A percentile compares a stretch with the other conserved stretches of the same genome.
Evolutionary conservation across 2,888 invertebrate species (phyloP).

Genomic region (Calephelis perditalis): DNA sequence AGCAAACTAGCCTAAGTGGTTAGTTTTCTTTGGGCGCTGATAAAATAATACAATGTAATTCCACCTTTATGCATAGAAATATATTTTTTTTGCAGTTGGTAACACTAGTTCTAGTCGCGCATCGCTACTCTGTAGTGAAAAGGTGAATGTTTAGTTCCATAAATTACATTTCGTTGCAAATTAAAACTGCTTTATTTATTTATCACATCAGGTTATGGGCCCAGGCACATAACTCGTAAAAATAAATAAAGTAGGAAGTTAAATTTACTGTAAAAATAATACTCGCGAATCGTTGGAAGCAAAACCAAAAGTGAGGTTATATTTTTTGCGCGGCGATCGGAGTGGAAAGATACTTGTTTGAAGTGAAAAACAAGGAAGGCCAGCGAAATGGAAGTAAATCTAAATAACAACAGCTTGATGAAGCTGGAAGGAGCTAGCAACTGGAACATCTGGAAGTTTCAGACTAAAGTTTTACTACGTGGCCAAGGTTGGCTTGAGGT

Average conservation of each 20-base stretch:
- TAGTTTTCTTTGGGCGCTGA: no score
- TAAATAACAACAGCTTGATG: conserved; percentile 4
- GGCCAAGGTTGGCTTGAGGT: conserved; percentile 28
- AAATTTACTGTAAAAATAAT: background rate
- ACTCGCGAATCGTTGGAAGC: background rate
- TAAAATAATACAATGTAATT: no score
- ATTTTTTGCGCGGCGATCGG: background rate
- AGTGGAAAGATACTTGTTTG: background rate
- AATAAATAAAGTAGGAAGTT: background rate
- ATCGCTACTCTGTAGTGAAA: no score
- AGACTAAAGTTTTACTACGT: conserved; percentile 28
- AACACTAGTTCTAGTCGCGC: no score
- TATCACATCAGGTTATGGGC: no score
- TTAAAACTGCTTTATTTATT: no score
- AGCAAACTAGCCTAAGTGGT: no score
- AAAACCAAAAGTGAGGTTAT: conserved; percentile 16
- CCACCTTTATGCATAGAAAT: no score
- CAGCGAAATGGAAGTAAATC: conserved; percentile 11
- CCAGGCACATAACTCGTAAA: no score
- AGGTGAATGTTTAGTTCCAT: no score
- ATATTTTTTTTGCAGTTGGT: no score
- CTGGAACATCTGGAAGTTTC: conserved; percentile 36
- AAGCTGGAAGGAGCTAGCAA: conserved; percentile 14
- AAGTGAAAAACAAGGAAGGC: background rate
- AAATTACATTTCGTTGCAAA: no score